phyloP scores from a whole-genome alignment of 1,140 invertebrate genomes.

The Cyclargus thomasi region DNA sequence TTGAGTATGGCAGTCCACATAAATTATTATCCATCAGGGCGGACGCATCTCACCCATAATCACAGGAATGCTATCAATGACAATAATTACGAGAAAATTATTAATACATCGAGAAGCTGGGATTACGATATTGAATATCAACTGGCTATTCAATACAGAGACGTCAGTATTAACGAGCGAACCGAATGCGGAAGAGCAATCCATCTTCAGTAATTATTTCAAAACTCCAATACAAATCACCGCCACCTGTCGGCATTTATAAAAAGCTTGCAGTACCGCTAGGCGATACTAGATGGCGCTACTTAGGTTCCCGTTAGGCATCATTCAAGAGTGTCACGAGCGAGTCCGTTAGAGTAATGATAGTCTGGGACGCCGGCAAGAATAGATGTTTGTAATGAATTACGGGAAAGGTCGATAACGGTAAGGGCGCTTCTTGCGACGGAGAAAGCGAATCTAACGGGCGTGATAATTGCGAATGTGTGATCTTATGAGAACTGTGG shows the following conservation, averaged over 20 bases:
- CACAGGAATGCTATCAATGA: neutral
- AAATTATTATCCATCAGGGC: neutral
- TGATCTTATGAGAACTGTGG: constrained; percentile 26
- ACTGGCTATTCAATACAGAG: constrained; percentile 1
- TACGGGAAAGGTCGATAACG: constrained; percentile 48
- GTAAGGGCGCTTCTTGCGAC: constrained; percentile 35
- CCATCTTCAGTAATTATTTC: constrained; percentile 6
- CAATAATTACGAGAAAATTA: neutral
- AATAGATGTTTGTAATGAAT: constrained; percentile 51
- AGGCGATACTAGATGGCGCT: constrained; percentile 58
- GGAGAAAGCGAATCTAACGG: constrained; percentile 38
- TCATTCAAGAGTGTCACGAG: constrained; percentile 41
- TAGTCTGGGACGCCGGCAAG: constrained; percentile 40
- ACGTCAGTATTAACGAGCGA: neutral
- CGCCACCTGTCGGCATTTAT: constrained; percentile 42
- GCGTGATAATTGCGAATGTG: constrained; percentile 22
- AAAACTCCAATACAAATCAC: constrained; percentile 24
- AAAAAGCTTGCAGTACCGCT: constrained; percentile 56
- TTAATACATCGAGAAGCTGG: constrained; percentile 10
- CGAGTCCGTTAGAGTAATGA: constrained; percentile 49
- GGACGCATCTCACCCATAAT: neutral
- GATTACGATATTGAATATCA: constrained; percentile 13
- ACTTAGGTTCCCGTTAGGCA: constrained; percentile 51
- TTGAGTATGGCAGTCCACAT: neutral
- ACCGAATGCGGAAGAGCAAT: neutral